Evolutionary conservation across 23 tunicate genomes (phyloP).

Genomic region (Clavelina lepadiformis): DNA sequence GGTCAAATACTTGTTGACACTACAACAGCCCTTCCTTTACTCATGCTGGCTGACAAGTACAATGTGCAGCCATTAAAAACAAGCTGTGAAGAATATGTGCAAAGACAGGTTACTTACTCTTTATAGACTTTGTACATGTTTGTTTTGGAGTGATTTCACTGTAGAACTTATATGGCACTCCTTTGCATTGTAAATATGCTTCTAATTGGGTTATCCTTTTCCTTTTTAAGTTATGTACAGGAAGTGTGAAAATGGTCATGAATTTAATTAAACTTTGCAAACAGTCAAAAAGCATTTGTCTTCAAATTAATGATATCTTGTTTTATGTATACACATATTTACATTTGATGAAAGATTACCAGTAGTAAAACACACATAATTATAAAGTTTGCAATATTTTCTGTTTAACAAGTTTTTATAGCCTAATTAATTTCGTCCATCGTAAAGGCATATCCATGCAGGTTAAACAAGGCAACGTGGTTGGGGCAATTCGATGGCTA

Average conservation of each 20-base stretch:
- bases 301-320: no score
- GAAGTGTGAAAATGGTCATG: no score
- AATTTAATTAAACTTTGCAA: no score
- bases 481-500: conserved; percentile 81
- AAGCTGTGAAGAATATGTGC: conserved; percentile 57
- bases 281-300: no score
- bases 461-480: conserved; percentile 73
- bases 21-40: conserved; percentile 72
- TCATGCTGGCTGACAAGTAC: conserved; percentile 91
- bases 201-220: no score
- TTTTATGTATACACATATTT: no score
- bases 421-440: neutral
- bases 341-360: no score
- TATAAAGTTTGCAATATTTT: neutral
- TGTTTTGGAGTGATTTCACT: no score
- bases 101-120: conserved; percentile 51
- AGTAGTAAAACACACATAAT: neutral
- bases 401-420: neutral
- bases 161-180: no score
- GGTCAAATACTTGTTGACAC: conserved; percentile 56
- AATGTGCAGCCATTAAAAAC: conserved; percentile 73
- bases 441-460: neutral
- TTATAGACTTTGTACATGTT: no score
- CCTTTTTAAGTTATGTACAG: no score
- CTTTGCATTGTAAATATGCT: no score